Base-by-base conservation (phyloP, 2,888 invertebrate genomes). In the Torymus auratus region DNA sequence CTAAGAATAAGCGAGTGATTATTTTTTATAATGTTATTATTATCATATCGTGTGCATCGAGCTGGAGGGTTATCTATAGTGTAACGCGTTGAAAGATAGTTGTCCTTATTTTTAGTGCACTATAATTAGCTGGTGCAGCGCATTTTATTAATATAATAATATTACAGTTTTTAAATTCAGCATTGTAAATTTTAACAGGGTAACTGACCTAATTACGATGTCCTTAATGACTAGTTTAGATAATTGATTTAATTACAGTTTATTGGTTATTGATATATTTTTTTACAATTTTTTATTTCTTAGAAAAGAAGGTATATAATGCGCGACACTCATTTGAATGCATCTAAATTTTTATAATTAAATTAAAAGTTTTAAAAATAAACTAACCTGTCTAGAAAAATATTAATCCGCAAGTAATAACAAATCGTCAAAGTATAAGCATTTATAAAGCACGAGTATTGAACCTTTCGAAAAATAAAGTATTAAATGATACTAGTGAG, bases 81-180 rank as follows among this genome's bases (percentile, higher is more conserved):
- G 14, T 41, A 62, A 60, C 14, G 14, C 41, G 12, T 23, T 52
- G 55, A 69, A 20, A 41, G 13, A 52, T 50, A 28, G 23, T 23
- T 61, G 14, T n/a, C 62, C 69, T 68, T 79, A 79, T 79, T 73
- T 79, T 72, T 72, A 78, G 67, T 52, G 2, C 41, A 13, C 41
- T 52, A 69, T 73, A 65, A 80, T 74, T 67, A 78, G 28, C 52
- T n/a, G 55, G 14, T 50, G 52, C 23, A 62, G 23, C 14, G 20
- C 20, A 53, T 52, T 52, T 20, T 53, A 78, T 69, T 77, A 55
- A 55, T 52, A 61, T 52, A 61, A 67, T 20, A 64, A 52, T 69
- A 23, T 52, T 61, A 61, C 17, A 61, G 20, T 20, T 56, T 23
- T 75, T 67, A 20, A 52, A 60, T 17, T 64, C 56, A 50, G 7